Evolutionary conservation across 2,113 vertebrate species (phyloP).

Genomic region (Mastomys natalensis): DNA sequence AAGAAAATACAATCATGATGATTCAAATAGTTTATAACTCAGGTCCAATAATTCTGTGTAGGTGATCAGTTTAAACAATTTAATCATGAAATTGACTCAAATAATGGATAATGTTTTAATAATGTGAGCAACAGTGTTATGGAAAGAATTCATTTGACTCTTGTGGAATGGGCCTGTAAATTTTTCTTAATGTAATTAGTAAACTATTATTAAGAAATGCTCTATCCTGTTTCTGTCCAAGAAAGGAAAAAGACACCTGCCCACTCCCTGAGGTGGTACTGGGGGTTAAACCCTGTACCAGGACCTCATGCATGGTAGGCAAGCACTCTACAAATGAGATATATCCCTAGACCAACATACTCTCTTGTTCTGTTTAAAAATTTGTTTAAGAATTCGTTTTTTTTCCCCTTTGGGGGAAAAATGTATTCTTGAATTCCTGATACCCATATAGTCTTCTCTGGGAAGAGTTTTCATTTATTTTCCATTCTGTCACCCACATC

Average conservation of each 20-base stretch:
- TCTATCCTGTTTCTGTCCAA: not conserved
- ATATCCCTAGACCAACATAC: not conserved
- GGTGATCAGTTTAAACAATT: constrained; percentile 68
- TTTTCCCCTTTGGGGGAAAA: too few relatives aligned
- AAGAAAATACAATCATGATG: constrained; percentile 43
- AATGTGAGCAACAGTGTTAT: constrained; percentile 68
- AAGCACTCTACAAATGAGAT: not conserved
- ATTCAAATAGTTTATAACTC: constrained; percentile 36
- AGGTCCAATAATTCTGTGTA: constrained; percentile 1
- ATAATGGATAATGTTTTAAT: constrained; percentile 65
- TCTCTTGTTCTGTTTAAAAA: not conserved
- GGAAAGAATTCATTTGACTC: constrained; percentile 60
- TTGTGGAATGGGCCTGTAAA: constrained; percentile 17
- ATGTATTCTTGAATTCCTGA: constrained; percentile 50
- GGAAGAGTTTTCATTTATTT: not conserved
- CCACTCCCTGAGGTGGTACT: not conserved
- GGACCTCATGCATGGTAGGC: not conserved
- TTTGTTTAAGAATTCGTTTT: too few relatives aligned
- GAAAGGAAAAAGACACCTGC: not conserved
- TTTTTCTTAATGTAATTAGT: constrained; percentile 68
- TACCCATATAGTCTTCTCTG: constrained; percentile 49
- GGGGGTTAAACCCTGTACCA: not conserved
- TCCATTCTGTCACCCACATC: not conserved
- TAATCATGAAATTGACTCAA: constrained; percentile 64
- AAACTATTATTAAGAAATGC: not conserved